These are phyloP conservation scores for Sciurus carolinensis DNA, from an alignment of 2,797 vertebrate species.

Conservation along the genomic window DNA sequence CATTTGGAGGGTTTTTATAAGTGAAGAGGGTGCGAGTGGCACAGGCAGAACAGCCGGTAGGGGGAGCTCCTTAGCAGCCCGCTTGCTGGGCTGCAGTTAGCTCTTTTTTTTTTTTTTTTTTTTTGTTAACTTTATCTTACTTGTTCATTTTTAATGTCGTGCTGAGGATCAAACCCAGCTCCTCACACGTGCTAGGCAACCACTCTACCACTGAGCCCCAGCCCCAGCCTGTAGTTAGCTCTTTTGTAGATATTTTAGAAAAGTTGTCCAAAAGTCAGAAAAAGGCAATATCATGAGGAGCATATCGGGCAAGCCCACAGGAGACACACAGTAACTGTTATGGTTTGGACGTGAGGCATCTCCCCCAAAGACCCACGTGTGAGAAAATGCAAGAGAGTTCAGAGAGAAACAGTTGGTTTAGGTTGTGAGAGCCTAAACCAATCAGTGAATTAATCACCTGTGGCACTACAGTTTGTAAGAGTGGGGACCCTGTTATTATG, in stretches of 20 bases:
- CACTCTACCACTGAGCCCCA: too few species aligned
- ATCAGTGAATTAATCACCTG: too few species aligned
- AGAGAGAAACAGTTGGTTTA: too few species aligned
- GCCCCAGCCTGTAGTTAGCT: too few species aligned
- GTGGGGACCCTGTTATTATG: neutral
- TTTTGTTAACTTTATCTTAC: too few species aligned
- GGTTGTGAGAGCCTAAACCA: too few species aligned
- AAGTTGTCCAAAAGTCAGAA: neutral
- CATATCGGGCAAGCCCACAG: neutral
- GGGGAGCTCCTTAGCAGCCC: neutral
- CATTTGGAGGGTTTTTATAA: conserved; percentile 1
- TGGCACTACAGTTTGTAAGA: neutral
- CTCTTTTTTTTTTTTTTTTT: neutral
- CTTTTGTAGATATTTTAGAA: neutral
- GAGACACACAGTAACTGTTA: neutral
- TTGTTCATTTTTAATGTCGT: too few species aligned
- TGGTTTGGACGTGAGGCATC: too few species aligned
- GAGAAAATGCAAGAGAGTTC: too few species aligned
- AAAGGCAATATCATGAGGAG: neutral
- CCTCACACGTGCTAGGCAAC: too few species aligned
- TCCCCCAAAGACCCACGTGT: too few species aligned
- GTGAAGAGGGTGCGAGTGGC: neutral
- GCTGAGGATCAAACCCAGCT: too few species aligned
- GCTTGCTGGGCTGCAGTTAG: neutral
- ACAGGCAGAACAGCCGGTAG: neutral